phyloP scores from a whole-genome alignment of 1,140 invertebrate genomes.

The Zophobas morio region DNA sequence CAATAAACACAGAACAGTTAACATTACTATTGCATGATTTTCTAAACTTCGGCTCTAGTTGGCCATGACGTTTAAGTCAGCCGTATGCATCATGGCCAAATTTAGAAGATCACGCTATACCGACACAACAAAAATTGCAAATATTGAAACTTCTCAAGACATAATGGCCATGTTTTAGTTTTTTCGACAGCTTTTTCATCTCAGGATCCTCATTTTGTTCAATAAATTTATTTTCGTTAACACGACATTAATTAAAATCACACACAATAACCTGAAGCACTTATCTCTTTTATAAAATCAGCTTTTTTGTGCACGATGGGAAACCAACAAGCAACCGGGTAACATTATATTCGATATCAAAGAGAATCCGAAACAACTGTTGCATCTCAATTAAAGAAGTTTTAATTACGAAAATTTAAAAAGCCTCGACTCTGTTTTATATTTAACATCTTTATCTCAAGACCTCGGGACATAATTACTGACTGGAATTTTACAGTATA shows the following conservation, averaged over 20 bases:
- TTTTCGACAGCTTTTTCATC: not conserved
- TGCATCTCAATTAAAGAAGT: constrained; percentile 59
- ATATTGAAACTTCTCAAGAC: too few relatives aligned
- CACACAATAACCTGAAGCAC: constrained; percentile 34
- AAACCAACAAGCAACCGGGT: constrained; percentile 22
- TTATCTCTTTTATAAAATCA: constrained; percentile 38
- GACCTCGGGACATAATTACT: constrained; percentile 57
- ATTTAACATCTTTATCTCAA: constrained; percentile 51
- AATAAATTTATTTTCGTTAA: constrained; percentile 30
- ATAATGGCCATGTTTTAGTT: too few relatives aligned
- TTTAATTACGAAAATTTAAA: constrained; percentile 58
- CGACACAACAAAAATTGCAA: too few relatives aligned
- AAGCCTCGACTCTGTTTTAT: constrained; percentile 45
- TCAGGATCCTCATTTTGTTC: not conserved
- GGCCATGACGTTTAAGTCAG: too few relatives aligned
- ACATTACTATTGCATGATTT: too few relatives aligned
- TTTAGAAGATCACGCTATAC: too few relatives aligned
- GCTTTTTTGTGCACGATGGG: constrained; percentile 4
- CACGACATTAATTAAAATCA: constrained; percentile 35
- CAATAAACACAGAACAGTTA: too few relatives aligned
- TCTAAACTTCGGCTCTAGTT: too few relatives aligned
- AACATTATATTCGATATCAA: constrained; percentile 38
- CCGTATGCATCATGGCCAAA: too few relatives aligned
- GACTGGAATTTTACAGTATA: constrained; percentile 37
- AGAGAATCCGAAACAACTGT: constrained; percentile 55